Evolutionary conservation across 2,888 invertebrate genomes (phyloP).

Genomic region (Galerucella calmariensis): DNA sequence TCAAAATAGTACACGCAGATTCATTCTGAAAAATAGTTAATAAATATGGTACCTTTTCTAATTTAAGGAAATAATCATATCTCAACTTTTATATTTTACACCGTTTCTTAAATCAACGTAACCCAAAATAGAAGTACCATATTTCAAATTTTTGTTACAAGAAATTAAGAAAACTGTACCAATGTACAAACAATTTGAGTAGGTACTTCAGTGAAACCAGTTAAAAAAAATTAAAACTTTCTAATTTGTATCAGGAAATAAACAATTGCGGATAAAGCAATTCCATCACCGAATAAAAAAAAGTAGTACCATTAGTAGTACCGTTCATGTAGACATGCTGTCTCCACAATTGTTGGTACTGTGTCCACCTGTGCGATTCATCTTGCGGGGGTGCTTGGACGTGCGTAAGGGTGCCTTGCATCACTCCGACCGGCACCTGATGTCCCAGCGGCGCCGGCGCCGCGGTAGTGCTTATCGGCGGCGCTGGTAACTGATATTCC

Average conservation of each 20-base stretch:
- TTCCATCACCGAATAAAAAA: conserved; percentile 29
- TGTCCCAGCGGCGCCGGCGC: conserved; percentile 59
- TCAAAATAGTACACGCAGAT: too few species aligned
- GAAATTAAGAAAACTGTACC: background rate
- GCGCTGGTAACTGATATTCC: conserved; percentile 69
- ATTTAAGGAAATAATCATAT: too few species aligned
- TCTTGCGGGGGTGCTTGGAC: conserved; percentile 69
- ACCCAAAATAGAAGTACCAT: too few species aligned
- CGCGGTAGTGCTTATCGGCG: conserved; percentile 61
- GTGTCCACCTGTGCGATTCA: conserved; percentile 73
- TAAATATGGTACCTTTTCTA: too few species aligned
- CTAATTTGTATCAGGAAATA: conserved; percentile 4
- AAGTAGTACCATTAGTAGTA: conserved; percentile 60
- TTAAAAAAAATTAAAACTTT: background rate
- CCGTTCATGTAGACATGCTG: conserved; percentile 85
- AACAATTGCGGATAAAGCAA: conserved; percentile 3
- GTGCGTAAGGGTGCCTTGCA: conserved; percentile 74
- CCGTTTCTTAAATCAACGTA: too few species aligned
- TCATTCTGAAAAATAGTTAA: too few species aligned
- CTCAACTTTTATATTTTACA: too few species aligned
- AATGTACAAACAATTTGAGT: background rate
- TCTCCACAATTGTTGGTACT: conserved; percentile 82
- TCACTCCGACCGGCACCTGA: conserved; percentile 73
- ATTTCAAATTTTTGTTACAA: background rate
- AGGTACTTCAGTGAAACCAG: background rate